Base-by-base conservation (phyloP, 2,888 invertebrate species). In the Octonoba sinensis region DNA sequence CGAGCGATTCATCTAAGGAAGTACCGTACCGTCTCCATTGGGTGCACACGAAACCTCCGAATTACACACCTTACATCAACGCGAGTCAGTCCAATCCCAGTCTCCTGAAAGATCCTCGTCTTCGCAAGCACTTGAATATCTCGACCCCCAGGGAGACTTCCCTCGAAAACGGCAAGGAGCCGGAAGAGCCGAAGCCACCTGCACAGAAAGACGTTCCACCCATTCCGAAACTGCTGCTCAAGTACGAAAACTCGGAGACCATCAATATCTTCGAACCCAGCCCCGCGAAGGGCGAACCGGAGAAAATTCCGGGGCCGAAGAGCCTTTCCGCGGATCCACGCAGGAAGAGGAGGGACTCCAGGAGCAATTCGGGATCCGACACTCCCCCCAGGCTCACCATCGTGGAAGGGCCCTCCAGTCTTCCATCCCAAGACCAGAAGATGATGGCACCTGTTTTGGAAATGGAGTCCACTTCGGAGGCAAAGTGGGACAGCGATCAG, bases 91-190 rank as follows among this genome's bases (percentile, higher is more conserved):
- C 84, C 20, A 87, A 87, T 75, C 86, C 86, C 56, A 87, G 86
- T 74, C 84, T 88, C 73, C 87, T 87, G 59, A 88, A 87, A 86
- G 88, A 89, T 85, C 89, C 89, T 3, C 85, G 88, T 44, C 87
- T 88, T 79, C 87, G 87, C 76, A 86, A 87, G 69, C 79, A 79
- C 27, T 24, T 83, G 0, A 51, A 49, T 11, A 70, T 44, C 27
- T 15, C n/a, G 24, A 24, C n/a, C 27, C 64, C 20, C 27, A 56
- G n/a, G 36, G 69, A 79, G 8, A 20, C 60, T 51, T 24, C 44
- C 12, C 20, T 67, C 20, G 66, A 60, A 36, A 72, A 49, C 46
- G 72, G 51, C n/a, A 66, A 65, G n/a, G 78, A 59, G 3, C 2
- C 13, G 24, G 65, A 59, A 18, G 18, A 8, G 15, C n/a, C 15